Conservation (phyloP, 2,113 vertebrate species). For the Porphyrio hochstetteri region DNA sequence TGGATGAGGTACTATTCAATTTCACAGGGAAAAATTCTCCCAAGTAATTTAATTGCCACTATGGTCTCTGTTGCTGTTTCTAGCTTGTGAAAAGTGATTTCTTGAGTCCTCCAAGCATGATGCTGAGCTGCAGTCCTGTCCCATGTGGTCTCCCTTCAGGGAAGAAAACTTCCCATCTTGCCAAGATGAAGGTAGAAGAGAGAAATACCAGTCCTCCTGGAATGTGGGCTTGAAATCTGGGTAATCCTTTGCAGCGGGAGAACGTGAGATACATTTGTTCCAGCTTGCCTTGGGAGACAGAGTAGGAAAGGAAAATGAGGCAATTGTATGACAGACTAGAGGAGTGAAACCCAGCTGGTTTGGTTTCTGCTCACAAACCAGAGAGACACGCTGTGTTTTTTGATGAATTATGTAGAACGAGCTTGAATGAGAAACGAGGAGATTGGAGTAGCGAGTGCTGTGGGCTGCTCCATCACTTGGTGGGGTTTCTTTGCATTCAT, state of each 20-base stretch:
- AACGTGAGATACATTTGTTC: not conserved
- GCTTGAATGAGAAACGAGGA: not conserved
- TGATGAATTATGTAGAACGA: not conserved
- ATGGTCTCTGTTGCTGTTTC: fast-evolving
- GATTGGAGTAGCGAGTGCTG: not conserved
- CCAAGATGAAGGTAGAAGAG: not conserved
- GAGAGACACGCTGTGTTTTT: not conserved
- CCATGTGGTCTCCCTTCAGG: not conserved
- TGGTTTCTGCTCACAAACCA: not conserved
- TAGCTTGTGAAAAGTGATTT: not conserved
- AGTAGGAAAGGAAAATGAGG: not conserved
- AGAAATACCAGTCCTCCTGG: not conserved
- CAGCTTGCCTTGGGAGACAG: not conserved
- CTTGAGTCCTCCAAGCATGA: not conserved
- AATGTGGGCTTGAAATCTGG: not conserved
- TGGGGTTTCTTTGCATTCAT: not conserved
- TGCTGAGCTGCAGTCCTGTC: not conserved
- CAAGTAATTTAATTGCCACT: not conserved
- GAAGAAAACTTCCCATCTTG: not conserved
- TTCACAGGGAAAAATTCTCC: not conserved
- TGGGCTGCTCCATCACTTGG: not conserved
- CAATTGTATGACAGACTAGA: not conserved
- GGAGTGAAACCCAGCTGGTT: not conserved
- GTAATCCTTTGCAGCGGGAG: not conserved
- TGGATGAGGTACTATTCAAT: not conserved